Evolutionary conservation across 2,888 invertebrate genomes (phyloP).

Genomic region (Oegoconia quadripuncta): DNA sequence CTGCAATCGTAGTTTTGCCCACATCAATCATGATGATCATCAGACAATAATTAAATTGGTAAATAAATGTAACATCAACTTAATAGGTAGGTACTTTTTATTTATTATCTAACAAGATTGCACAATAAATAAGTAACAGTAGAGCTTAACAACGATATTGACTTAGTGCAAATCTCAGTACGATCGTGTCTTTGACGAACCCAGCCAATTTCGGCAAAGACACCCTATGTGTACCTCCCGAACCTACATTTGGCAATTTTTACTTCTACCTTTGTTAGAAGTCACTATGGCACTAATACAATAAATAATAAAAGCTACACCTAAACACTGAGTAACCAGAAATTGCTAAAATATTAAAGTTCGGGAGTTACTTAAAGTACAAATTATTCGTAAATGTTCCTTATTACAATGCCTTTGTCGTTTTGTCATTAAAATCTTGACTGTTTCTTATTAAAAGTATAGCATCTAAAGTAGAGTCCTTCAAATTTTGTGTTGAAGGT

Average conservation of each 20-base stretch:
- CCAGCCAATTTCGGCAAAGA: conserved; percentile 51
- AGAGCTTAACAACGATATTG: conserved; percentile 23
- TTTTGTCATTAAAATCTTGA: conserved; percentile 26
- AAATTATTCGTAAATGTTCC: conserved; percentile 9
- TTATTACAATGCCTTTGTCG: conserved; percentile 23
- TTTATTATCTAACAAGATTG: conserved; percentile 19
- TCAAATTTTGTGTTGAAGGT: conserved; percentile 44
- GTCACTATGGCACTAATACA: conserved; percentile 45
- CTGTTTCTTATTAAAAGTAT: conserved; percentile 53
- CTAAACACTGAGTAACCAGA: conserved; percentile 15
- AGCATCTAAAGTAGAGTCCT: conserved; percentile 52
- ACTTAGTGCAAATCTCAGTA: conserved; percentile 23
- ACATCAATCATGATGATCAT: no score
- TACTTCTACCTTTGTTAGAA: conserved; percentile 11
- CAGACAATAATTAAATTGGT: no score
- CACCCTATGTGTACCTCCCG: conserved; percentile 32
- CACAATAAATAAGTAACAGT: conserved; percentile 29
- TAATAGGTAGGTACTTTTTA: no score
- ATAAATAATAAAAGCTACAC: neutral
- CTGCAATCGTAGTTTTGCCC: no score
- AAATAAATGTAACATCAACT: conserved; percentile 7
- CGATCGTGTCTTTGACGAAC: conserved; percentile 35
- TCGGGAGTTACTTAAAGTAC: conserved; percentile 7
- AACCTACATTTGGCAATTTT: conserved; percentile 28
- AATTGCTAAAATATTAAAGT: neutral